Conservation (phyloP, 2,113 vertebrate species). For the Dicaeum eximium region DNA sequence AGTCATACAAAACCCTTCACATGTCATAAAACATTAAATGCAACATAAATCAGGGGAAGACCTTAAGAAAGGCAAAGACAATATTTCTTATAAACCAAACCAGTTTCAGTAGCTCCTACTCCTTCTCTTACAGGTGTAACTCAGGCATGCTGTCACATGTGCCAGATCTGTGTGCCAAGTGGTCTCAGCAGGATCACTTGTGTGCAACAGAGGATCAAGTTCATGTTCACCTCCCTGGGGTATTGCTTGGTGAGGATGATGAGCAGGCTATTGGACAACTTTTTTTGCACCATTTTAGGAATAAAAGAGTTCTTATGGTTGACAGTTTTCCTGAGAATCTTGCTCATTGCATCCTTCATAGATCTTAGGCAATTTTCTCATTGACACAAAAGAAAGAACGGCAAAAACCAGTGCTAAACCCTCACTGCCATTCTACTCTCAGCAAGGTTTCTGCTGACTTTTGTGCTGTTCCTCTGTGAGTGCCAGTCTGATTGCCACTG, state of each 20-base stretch:
- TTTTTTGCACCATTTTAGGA: not conserved
- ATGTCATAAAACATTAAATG: not conserved
- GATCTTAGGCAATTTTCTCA: not conserved
- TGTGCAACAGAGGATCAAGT: not conserved
- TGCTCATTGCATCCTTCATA: not conserved
- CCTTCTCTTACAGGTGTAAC: not conserved
- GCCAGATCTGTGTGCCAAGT: not conserved
- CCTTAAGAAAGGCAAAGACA: not conserved
- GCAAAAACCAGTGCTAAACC: not conserved
- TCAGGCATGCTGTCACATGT: not conserved
- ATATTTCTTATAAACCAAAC: not conserved
- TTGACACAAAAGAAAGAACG: not conserved
- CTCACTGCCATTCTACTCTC: not conserved
- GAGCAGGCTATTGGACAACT: not conserved
- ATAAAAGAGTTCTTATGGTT: not conserved
- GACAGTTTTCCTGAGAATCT: not conserved
- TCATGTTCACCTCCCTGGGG: not conserved
- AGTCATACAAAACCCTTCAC: not conserved
- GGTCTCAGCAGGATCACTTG: not conserved
- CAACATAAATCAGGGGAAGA: not conserved
- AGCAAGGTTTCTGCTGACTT: not conserved
- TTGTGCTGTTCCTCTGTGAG: not conserved
- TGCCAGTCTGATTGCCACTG: not conserved
- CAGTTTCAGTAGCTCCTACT: not conserved
- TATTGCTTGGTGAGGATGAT: not conserved